A percentile compares a stretch with the other conserved stretches of the same genome.
Conservation (phyloP, 1,140 invertebrate species). For the Pseudomyrmex pallidus region DNA sequence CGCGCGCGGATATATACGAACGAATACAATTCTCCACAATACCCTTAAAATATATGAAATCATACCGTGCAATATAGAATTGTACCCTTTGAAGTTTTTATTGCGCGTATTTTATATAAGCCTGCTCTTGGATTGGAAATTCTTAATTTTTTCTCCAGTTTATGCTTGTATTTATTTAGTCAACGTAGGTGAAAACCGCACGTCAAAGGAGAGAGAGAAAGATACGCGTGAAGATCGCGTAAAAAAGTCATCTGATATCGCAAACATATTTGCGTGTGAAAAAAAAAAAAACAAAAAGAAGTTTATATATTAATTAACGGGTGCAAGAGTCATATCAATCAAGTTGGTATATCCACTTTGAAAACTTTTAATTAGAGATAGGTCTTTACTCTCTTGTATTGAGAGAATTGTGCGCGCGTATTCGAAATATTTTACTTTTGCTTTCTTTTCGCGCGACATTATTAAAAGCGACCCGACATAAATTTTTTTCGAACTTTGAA, state of each 20-base stretch:
- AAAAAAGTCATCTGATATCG: background rate
- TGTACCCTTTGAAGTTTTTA: background rate
- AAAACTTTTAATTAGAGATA: background rate
- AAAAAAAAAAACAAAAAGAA: background rate
- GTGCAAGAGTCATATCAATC: background rate
- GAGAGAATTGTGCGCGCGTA: background rate
- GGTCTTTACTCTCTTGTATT: background rate
- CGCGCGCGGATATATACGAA: background rate
- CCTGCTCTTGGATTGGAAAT: background rate
- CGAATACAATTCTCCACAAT: background rate
- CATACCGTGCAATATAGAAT: background rate
- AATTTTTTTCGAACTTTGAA: background rate
- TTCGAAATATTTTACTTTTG: background rate
- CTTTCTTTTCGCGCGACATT: background rate
- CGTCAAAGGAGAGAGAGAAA: too few relatives aligned
- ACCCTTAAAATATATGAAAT: background rate
- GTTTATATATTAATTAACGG: constrained; percentile 11
- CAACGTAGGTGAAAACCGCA: background rate
- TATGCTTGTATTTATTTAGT: background rate
- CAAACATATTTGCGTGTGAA: constrained; percentile 1
- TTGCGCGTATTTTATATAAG: background rate
- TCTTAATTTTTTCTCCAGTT: constrained; percentile 13
- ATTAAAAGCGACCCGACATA: background rate
- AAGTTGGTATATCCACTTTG: constrained; percentile 3
- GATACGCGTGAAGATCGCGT: background rate